These are phyloP conservation scores for Drosophila gaucha DNA, from an alignment of 2,888 invertebrate species.

Conservation along the genomic window DNA sequence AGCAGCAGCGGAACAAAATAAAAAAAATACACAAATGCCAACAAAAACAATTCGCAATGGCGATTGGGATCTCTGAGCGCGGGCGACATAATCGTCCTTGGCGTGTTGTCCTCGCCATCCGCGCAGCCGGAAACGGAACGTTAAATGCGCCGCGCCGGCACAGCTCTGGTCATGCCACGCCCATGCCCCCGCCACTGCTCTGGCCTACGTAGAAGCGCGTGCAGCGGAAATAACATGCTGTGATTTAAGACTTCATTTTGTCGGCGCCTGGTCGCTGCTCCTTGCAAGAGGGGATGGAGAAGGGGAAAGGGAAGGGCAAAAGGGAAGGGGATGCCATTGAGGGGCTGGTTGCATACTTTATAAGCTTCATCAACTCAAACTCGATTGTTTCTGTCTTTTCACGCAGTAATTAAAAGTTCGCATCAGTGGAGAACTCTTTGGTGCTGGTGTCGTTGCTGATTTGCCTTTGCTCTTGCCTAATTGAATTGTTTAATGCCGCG, in stretches of 20 bases:
- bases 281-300: constrained; percentile 7
- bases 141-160: constrained; percentile 67
- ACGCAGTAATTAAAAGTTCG: constrained; percentile 59
- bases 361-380: constrained; percentile 33
- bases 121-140: constrained; percentile 71
- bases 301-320: no score
- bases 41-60: constrained; percentile 61
- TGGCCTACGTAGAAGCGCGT: constrained; percentile 37
- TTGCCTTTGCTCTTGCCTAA: constrained; percentile 61
- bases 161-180: constrained; percentile 18
- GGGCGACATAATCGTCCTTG: constrained; percentile 49
- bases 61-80: constrained; percentile 62
- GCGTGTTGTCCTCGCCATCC: constrained; percentile 36
- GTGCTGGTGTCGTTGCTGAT: constrained; percentile 46
- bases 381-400: constrained; percentile 21
- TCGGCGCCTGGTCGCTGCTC: constrained; percentile 48
- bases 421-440: constrained; percentile 30
- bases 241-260: constrained; percentile 81
- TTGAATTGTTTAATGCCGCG: constrained; percentile 75
- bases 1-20: constrained; percentile 20
- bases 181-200: not conserved
- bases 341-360: constrained; percentile 39
- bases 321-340: not conserved
- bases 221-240: constrained; percentile 82
- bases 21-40: constrained; percentile 7